phyloP scores from a whole-genome alignment of 1,140 invertebrate species.

The Drosophila pseudoananassae region DNA sequence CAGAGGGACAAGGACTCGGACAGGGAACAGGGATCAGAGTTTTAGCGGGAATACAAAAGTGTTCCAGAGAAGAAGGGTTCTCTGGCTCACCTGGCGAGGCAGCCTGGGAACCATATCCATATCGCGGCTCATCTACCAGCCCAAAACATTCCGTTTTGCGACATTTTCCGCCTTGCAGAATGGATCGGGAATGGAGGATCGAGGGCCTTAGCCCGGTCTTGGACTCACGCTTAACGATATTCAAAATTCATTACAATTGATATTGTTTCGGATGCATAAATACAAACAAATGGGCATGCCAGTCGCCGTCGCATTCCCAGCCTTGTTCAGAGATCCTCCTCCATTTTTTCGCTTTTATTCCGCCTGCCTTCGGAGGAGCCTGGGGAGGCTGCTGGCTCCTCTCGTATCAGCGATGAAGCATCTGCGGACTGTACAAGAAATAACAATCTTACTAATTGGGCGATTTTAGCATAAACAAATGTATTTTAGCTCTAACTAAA shows the following conservation, averaged over 20 bases:
- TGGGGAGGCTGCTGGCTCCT: constrained; percentile 15
- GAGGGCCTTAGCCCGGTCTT: constrained; percentile 7
- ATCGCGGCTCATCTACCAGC: constrained; percentile 77
- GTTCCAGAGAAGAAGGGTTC: constrained; percentile 9
- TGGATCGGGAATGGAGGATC: constrained; percentile 6
- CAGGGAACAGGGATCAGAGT: background rate
- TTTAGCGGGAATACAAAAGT: constrained; percentile 14
- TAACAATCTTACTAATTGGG: constrained; percentile 84
- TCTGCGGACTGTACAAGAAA: constrained; percentile 81
- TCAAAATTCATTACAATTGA: constrained; percentile 84
- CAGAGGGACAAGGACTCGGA: constrained; percentile 8
- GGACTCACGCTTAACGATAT: constrained; percentile 79
- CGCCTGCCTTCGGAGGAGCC: constrained; percentile 3
- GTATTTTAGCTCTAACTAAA: constrained; percentile 83
- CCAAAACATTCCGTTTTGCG: constrained; percentile 73
- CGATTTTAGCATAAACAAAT: constrained; percentile 84
- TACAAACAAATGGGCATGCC: constrained; percentile 81
- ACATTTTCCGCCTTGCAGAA: constrained; percentile 55
- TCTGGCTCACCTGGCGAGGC: constrained; percentile 28
- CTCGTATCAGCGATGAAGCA: constrained; percentile 65
- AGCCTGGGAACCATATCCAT: constrained; percentile 82
- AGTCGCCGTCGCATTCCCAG: constrained; percentile 28
- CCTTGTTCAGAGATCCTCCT: constrained; percentile 14
- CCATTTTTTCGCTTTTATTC: constrained; percentile 18
- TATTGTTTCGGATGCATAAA: constrained; percentile 84